Evolutionary conservation across 1,140 invertebrate species (phyloP).

Genomic region (Drosophila pectinifera): DNA sequence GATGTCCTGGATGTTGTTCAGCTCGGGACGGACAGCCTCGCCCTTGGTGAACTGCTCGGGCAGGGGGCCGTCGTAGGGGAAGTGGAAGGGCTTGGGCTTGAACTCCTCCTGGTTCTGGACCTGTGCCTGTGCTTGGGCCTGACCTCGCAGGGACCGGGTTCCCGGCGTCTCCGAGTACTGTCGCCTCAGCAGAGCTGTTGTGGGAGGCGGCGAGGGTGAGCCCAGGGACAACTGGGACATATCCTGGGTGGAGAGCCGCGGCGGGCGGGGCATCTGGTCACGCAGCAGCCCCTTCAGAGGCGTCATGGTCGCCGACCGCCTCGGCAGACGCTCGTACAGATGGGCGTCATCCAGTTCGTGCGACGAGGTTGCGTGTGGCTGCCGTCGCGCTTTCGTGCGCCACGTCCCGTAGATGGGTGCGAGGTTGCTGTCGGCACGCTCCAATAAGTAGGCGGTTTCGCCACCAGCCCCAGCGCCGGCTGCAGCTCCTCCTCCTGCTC

Average conservation of each 20-base stretch:
- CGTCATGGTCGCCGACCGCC: conserved; percentile 77
- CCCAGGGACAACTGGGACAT: conserved; percentile 54
- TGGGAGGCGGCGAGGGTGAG: conserved; percentile 62
- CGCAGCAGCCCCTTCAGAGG: conserved; percentile 63
- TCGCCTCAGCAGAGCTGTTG: conserved; percentile 55
- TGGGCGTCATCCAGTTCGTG: conserved; percentile 53
- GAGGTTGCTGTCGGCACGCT: conserved; percentile 73
- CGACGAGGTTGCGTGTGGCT: conserved; percentile 58
- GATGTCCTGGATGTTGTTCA: conserved; percentile 81
- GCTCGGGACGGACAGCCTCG: conserved; percentile 27
- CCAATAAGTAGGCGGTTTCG: conserved; percentile 83
- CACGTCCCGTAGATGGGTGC: conserved; percentile 84
- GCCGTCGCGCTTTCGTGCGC: conserved; percentile 84
- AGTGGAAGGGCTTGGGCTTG: conserved; percentile 79
- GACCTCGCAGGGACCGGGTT: conserved; percentile 35
- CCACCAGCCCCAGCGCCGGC: conserved; percentile 38
- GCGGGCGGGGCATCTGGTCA: conserved; percentile 76
- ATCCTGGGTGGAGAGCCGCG: conserved; percentile 69
- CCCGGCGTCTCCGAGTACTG: conserved; percentile 73
- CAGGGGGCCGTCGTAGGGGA: conserved; percentile 74
- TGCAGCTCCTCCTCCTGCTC: conserved; percentile 1
- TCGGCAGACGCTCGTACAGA: conserved; percentile 79
- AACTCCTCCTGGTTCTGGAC: conserved; percentile 43
- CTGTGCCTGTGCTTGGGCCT: not conserved
- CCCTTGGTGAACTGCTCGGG: conserved; percentile 78